Conservation (phyloP, 2,888 invertebrate species). For the Thymelicus lineola region DNA sequence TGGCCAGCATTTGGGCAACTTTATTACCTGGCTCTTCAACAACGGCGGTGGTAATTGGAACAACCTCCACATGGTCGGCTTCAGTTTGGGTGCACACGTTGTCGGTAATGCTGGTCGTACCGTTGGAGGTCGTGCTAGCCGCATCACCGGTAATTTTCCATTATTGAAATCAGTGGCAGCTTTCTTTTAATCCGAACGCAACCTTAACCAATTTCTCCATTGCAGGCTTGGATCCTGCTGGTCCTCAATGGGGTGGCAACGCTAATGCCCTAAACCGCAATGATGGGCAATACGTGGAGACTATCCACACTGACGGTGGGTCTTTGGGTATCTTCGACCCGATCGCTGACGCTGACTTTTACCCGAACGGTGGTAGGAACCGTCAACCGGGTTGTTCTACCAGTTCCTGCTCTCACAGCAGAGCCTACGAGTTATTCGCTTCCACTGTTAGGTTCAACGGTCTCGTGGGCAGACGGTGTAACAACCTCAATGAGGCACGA, state of each 20-base stretch:
- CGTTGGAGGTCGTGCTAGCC: no score
- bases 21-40: no score
- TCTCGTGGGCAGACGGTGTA: slow-evolving; percentile 59
- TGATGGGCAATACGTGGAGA: slow-evolving; percentile 65
- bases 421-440: slow-evolving; percentile 62
- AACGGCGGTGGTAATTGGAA: no score
- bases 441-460: slow-evolving; percentile 61
- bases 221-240: slow-evolving; percentile 71
- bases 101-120: no score
- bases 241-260: slow-evolving; percentile 64
- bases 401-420: slow-evolving; percentile 66
- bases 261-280: slow-evolving; percentile 55
- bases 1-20: slow-evolving; percentile 56
- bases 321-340: slow-evolving; percentile 63
- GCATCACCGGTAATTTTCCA: no score
- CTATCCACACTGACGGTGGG: slow-evolving; percentile 71
- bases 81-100: no score
- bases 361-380: slow-evolving; percentile 70
- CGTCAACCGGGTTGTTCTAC: slow-evolving; percentile 68
- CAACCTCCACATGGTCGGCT: no score
- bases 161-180: no score
- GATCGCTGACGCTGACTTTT: slow-evolving; percentile 67
- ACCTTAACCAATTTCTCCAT: background rate
- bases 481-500: slow-evolving; percentile 54
- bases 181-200: no score